phyloP scores from a whole-genome alignment of 2,113 vertebrate genomes.

The Sander lucioperca region DNA sequence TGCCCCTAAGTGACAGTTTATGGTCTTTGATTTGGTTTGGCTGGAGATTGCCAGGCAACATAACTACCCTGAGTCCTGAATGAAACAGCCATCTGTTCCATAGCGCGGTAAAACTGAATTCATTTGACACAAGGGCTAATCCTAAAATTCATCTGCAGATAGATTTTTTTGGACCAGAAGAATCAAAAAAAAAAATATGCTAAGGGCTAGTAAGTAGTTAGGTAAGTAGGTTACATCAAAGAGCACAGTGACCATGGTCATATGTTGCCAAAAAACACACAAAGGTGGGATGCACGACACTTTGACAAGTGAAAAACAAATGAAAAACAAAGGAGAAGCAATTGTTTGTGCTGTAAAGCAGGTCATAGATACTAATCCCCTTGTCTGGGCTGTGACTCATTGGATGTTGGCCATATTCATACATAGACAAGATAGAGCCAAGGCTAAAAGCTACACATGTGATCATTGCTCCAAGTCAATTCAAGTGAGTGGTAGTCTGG shows the following conservation, averaged over 20 bases:
- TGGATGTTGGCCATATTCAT: slow-evolving; percentile 21
- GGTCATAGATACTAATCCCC: slow-evolving; percentile 78
- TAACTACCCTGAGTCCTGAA: slow-evolving; percentile 80
- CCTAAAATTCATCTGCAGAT: slow-evolving; percentile 77
- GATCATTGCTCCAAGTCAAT: neutral
- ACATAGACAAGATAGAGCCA: neutral
- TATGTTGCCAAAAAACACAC: neutral
- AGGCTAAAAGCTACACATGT: neutral
- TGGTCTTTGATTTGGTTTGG: slow-evolving; percentile 83
- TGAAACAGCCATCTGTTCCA: slow-evolving; percentile 82
- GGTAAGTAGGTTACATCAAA: slow-evolving; percentile 44
- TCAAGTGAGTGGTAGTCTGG: slow-evolving; percentile 43
- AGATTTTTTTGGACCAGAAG: slow-evolving; percentile 42
- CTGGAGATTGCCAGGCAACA: slow-evolving; percentile 81
- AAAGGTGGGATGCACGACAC: slow-evolving; percentile 5
- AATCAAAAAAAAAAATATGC: slow-evolving; percentile 12
- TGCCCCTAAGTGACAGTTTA: slow-evolving; percentile 83
- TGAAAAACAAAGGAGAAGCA: slow-evolving; percentile 53
- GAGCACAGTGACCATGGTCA: neutral
- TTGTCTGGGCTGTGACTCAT: slow-evolving; percentile 52
- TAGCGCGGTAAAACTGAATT: slow-evolving; percentile 78
- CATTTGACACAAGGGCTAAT: slow-evolving; percentile 79
- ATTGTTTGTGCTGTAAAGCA: slow-evolving; percentile 72
- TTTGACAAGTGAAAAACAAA: slow-evolving; percentile 17
- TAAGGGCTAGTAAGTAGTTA: too few relatives aligned